Base-by-base conservation (phyloP, 2,113 vertebrate species). In the Melanocharis versteri region DNA sequence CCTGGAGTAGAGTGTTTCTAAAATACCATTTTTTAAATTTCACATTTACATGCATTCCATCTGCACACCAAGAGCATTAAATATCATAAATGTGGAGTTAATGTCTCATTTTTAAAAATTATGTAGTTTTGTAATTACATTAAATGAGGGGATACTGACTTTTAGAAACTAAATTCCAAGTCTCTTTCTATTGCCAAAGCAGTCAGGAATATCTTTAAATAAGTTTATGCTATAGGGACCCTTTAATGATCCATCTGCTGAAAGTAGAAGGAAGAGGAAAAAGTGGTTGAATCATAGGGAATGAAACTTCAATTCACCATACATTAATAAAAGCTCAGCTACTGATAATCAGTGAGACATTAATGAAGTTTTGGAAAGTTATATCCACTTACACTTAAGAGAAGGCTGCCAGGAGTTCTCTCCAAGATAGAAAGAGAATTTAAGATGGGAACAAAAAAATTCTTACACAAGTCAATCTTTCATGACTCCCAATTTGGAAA, bases 1-100 rank as follows among this genome's bases (percentile, higher is more conserved):
- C 94, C 78, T 90, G 44, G 80, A 89, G 91, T 65, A 81, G 65
- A 90, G 79, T 71, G 83, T 87, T 96, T 96, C 96, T 97, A 93
- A 97, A 96, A 95, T 94, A 95, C 87, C 93, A 93, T 89, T 95
- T 97, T 94, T 95, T n/a, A 97, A 96, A 97, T 94, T 96, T 94
- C 95, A 96, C 96, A 97, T 97, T 97, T 97, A 83, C 96, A 97
- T 97, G 87, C 94, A 87, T 94, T 95, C 95, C 90, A 88, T 94
- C 96, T 93, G 93, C 96, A 94, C 87, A 87, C 61, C 0, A 8
- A 97, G 96, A 94, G 84, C 93, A 97, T 97, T 97, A 97, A 97
- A 94, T 96, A 97, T 80, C 95, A 97, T 96, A 94, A 95, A 97
- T 69, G 92, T 82, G 85, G 79, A 97, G 96, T 87, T 97, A 97